Evolutionary conservation across 2,113 vertebrate species (phyloP), one percentile per base, ranked within the genome.

Genomic region (Campylomormyrus tamandua): DNA sequence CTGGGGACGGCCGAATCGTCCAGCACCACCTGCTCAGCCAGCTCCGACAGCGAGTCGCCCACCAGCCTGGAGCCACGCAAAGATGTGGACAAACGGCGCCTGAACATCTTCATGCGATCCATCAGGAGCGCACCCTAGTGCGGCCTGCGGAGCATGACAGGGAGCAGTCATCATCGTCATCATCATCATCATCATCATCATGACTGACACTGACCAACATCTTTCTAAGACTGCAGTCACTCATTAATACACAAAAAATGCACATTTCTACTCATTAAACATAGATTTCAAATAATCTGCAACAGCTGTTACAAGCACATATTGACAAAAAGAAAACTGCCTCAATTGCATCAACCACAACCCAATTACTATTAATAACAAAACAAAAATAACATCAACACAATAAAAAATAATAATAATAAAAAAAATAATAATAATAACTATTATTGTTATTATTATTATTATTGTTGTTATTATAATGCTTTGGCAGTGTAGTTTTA

Each of bases 91-190:
- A 97, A 94, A 89, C 96, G 95, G 90, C 96, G 93, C 91, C 96
- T 96, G 93, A 97, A 96, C 62, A 96, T 96, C 94, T 96, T 96
- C 96, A 97, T 96, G 88, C 96, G 95, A 94, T 97, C 96, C 96
- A 97, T 97, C 94, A 92, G 92, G 92, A 90, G 90, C 74, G 91
- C 90, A 90, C 90, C 93, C 95, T 92, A 90, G 49, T 8, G 42
- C 35, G 93, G 92, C 93, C 94, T 95, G 83, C 62, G 24, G 39
- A 83, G 7, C 50, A 31, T 84, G 8, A 83, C 2, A 49, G 45
- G 87, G 21, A 66, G 9, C 56, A 13, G 90, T 42, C 42, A 91
- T 48, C 90, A 90, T 35, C 80, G 90, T 89, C 85, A 89, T 90
- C 50, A 91, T 85, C 24, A 90, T 31, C 31, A 90, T 31, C 31